A percentile compares a stretch with the other conserved stretches of the same genome.
Evolutionary conservation across 2,113 vertebrate genomes (phyloP).

Genomic region (Myrmecobius fasciatus): DNA sequence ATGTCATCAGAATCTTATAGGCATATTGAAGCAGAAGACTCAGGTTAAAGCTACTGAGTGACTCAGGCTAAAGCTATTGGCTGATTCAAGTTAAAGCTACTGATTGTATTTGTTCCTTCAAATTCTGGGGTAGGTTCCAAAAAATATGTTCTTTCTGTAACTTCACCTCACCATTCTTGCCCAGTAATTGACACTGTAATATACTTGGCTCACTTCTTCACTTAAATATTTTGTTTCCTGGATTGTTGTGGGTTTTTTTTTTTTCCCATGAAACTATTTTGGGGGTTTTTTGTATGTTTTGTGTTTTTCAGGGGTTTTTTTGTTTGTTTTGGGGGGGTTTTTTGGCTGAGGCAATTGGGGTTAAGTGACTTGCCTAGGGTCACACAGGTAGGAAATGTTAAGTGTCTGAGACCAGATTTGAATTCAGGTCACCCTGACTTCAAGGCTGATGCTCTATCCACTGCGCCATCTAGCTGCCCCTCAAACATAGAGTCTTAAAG

Average conservation of each 20-base stretch:
- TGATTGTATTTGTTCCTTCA: neutral
- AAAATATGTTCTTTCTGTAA: neutral
- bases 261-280: too few relatives aligned
- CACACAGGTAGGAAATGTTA: too few relatives aligned
- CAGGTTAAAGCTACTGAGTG: neutral
- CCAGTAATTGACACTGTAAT: neutral
- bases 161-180: neutral
- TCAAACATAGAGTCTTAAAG: neutral
- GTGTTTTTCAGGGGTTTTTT: too few relatives aligned
- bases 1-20: neutral
- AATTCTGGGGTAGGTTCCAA: neutral
- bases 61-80: neutral
- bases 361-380: too few relatives aligned
- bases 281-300: too few relatives aligned
- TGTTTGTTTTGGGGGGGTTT: too few relatives aligned
- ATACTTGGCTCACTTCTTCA: neutral
- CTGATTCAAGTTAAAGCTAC: too few relatives aligned
- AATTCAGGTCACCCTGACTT: too few relatives aligned
- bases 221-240: neutral
- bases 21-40: neutral
- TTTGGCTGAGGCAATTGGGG: too few relatives aligned
- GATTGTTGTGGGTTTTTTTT: neutral
- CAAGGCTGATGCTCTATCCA: too few relatives aligned
- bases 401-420: too few relatives aligned
- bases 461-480: too few relatives aligned